These are phyloP conservation scores for Drosophila lini DNA, from an alignment of 1,140 invertebrate genomes.

Conservation along the genomic window DNA sequence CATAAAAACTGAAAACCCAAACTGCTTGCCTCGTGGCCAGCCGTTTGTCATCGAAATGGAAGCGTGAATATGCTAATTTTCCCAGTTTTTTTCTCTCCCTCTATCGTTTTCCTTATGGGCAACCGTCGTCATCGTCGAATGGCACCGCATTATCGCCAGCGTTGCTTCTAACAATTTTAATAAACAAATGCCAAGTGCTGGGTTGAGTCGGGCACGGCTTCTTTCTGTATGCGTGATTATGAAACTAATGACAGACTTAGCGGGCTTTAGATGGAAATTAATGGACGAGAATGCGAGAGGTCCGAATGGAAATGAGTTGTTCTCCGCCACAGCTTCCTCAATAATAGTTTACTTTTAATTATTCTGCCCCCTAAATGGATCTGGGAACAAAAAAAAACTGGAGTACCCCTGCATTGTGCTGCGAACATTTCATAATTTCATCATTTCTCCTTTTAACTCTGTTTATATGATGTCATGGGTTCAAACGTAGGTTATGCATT, in stretches of 20 bases:
- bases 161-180: constrained; percentile 58
- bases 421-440: constrained; percentile 19
- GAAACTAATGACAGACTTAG: constrained; percentile 63
- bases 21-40: constrained; percentile 33
- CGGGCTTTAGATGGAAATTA: constrained; percentile 18
- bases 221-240: constrained; percentile 58
- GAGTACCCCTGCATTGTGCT: constrained; percentile 16
- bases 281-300: constrained; percentile 11
- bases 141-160: constrained; percentile 30
- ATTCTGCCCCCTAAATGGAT: constrained; percentile 24
- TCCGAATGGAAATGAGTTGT: constrained; percentile 20
- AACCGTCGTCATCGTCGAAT: constrained; percentile 31
- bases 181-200: constrained; percentile 66
- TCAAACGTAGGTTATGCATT: constrained; percentile 12
- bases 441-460: constrained; percentile 17
- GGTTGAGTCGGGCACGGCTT: constrained; percentile 34
- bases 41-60: constrained; percentile 63
- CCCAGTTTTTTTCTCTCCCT: constrained; percentile 5
- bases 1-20: constrained; percentile 23
- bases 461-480: constrained; percentile 32
- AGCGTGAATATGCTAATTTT: constrained; percentile 75
- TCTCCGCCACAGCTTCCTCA: constrained; percentile 20
- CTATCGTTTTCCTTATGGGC: constrained; percentile 42
- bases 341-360: constrained; percentile 38
- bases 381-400: constrained; percentile 18